Evolutionary conservation across 1,140 invertebrate species (phyloP), one percentile per base, ranked within the genome.

Genomic region (Protaetia brevitarsis): DNA sequence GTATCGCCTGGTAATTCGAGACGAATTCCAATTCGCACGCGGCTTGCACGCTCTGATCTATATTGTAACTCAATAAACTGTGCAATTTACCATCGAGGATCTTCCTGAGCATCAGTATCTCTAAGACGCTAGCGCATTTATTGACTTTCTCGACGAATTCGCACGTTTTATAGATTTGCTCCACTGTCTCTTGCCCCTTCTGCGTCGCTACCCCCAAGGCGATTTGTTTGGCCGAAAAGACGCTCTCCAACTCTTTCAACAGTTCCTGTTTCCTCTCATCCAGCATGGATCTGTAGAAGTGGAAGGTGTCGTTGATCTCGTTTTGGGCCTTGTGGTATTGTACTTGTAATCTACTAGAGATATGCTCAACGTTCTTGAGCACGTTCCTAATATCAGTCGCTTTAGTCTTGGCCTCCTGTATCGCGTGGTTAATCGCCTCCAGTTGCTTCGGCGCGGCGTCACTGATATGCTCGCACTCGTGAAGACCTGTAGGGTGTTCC

Each of bases 251-350:
- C 77, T 99, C 96, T 80, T 97, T 97, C 30, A 97, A 81, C 37
- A 97, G 78, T 74, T 97, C 95, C 71, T 93, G 89, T 75, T 96
- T 97, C 19, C 95, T 87, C 77, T 99, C 96, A 73, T 99, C 96
- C 36, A 99, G 82, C 88, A 97, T 91, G 10, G 94, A 95, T 66
- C 92, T 84, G 76, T 97, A 98, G 77, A 97, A 97, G 76, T 94
- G 92, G 79, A 96, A 97, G 0, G 96, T 97, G 71, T 98, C 96
- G 75, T 93, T 94, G 66, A 97, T 92, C 79, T 96, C 93, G 74
- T 92, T 92, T 80, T 96, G 93, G 31, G 94, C 94, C 82, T 97
- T 97, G 76, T 95, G 92, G 73, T 95, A 96, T 78, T 96, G 93
- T 19, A 93, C 87, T 79, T 96, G 93, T 29, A 96, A 82, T 68